phyloP scores from a whole-genome alignment of 64 coral and sea anemone species.

The Dendrophyllia cribrosa region DNA sequence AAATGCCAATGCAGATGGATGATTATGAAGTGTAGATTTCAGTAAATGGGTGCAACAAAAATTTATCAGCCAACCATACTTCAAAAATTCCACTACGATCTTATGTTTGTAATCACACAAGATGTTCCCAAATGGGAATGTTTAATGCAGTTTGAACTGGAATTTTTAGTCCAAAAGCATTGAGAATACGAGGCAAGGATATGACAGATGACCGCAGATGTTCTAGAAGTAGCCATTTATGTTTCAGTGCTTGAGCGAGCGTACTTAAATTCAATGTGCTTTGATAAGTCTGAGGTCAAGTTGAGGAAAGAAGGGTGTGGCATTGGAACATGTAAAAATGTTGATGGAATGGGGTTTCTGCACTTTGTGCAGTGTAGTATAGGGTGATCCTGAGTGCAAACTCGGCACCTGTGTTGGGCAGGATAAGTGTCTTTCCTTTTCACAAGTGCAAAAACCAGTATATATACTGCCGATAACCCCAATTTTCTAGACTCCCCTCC shows the following conservation, averaged over 20 bases:
- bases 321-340: neutral
- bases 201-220: neutral
- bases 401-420: neutral
- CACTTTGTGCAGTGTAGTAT: neutral
- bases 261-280: neutral
- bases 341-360: neutral
- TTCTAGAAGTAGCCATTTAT: neutral
- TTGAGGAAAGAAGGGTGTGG: neutral
- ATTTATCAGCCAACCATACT: slow-evolving; percentile 22
- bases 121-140: neutral
- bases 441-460: neutral
- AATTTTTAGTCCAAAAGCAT: slow-evolving; percentile 12
- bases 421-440: neutral
- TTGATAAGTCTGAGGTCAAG: neutral
- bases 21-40: neutral
- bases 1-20: neutral
- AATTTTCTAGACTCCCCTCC: neutral
- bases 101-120: slow-evolving; percentile 7
- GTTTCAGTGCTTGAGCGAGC: neutral
- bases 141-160: neutral
- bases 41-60: neutral
- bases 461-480: neutral
- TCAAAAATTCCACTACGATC: slow-evolving; percentile 22
- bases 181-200: neutral
- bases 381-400: neutral